Conservation (phyloP, 2,888 invertebrate genomes). For the Acronicta aceris region DNA sequence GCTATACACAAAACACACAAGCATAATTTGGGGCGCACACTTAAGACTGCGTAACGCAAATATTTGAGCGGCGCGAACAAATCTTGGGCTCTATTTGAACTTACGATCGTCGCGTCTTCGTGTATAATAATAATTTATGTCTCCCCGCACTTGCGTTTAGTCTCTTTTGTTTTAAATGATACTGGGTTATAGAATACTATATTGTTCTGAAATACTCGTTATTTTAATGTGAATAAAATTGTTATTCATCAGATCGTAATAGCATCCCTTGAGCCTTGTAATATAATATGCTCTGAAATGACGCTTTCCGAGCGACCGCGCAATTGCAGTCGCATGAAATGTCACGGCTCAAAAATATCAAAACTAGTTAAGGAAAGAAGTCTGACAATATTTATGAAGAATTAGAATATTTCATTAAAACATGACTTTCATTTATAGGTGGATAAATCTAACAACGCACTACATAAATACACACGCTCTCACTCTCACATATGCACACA, state of each 20-base stretch:
- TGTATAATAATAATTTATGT: conserved; percentile 48
- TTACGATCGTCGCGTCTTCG: conserved; percentile 30
- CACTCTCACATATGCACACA: too few species aligned
- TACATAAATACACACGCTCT: too few species aligned
- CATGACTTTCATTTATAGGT: too few species aligned
- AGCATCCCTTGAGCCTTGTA: neutral
- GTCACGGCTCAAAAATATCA: too few species aligned
- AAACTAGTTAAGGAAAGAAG: too few species aligned
- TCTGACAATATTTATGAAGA: too few species aligned
- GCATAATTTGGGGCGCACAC: conserved; percentile 33
- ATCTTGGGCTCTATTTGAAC: conserved; percentile 50
- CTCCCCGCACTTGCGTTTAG: conserved; percentile 14
- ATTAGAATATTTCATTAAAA: too few species aligned
- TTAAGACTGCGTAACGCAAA: conserved; percentile 26
- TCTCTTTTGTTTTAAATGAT: conserved; percentile 25
- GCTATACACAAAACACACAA: conserved; percentile 14
- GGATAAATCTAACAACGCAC: too few species aligned
- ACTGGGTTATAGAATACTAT: conserved; percentile 5
- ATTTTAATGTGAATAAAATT: neutral
- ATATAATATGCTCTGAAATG: too few species aligned
- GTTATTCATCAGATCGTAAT: too few species aligned
- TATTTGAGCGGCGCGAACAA: conserved; percentile 44
- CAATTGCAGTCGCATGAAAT: too few species aligned
- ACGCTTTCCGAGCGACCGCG: too few species aligned
- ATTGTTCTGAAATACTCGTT: neutral